These are phyloP conservation scores for Heteromyza rotundicornis DNA, from an alignment of 2,888 invertebrate genomes.

Conservation along the genomic window DNA sequence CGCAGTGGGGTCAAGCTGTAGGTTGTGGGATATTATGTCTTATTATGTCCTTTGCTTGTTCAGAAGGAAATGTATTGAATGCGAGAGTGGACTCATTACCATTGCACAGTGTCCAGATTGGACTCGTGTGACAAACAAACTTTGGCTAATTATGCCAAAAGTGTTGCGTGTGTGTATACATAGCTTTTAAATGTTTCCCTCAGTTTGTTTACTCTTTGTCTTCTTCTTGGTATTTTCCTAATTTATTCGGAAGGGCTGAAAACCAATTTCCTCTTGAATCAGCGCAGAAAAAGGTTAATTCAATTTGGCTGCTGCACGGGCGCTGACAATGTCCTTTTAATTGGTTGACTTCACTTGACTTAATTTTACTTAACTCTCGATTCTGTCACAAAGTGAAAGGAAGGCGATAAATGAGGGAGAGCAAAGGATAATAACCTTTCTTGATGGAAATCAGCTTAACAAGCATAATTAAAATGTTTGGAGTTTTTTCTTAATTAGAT, in stretches of 20 bases:
- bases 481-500: constrained; percentile 19
- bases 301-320: neutral
- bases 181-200: neutral
- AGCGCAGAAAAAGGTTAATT: neutral
- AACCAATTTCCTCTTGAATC: neutral
- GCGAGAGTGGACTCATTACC: neutral
- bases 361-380: neutral
- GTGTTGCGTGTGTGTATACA: neutral
- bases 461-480: constrained; percentile 51
- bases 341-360: neutral
- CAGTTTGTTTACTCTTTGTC: neutral
- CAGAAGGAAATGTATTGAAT: neutral
- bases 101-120: neutral
- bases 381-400: neutral
- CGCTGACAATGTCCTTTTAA: neutral
- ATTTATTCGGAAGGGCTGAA: neutral
- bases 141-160: no score
- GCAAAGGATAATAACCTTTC: neutral
- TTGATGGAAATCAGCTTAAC: constrained; percentile 49
- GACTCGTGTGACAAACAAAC: no score
- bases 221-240: neutral
- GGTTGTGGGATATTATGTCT: no score
- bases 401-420: neutral
- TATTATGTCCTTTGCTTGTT: no score
- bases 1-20: neutral